Percentiles rank a stretch among this genome's conserved stretches.
Evolutionary conservation across 2,797 vertebrate species (phyloP).

Genomic region (Danio tinwini): DNA sequence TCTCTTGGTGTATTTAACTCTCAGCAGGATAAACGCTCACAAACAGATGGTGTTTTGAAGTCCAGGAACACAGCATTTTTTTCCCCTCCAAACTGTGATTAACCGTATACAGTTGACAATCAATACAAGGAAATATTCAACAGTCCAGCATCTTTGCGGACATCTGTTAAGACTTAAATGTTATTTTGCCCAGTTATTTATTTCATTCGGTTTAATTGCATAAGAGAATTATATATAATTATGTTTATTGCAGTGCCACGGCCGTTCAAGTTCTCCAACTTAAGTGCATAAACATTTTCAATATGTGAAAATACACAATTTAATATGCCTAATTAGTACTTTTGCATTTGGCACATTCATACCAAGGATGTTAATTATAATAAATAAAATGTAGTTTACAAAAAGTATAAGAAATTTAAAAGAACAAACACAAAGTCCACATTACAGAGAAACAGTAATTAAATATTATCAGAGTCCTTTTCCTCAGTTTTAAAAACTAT

Average conservation of each 20-base stretch:
- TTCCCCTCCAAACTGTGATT: background rate
- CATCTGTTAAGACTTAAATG: slow-evolving; percentile 11
- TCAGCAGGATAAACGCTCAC: slow-evolving; percentile 3
- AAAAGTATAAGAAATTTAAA: no score
- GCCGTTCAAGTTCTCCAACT: background rate
- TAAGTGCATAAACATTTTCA: background rate
- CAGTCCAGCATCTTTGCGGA: background rate
- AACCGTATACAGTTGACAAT: background rate
- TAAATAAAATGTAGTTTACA: no score
- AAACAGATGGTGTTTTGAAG: slow-evolving; percentile 45
- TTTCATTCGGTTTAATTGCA: background rate
- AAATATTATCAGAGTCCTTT: no score
- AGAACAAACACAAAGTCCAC: no score
- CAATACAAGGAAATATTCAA: slow-evolving; percentile 2
- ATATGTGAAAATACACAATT: background rate
- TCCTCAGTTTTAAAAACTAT: no score
- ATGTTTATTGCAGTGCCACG: background rate
- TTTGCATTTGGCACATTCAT: background rate
- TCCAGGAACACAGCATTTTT: background rate
- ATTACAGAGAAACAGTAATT: no score
- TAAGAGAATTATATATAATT: background rate
- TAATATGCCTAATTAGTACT: background rate
- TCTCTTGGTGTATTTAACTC: slow-evolving; percentile 36
- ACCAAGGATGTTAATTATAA: no score
- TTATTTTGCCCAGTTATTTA: background rate